Evolutionary conservation across 35 echinoderm and acorn worm genomes (phyloP), one percentile per base, ranked within the genome.

Genomic region (Acanthaster planci): DNA sequence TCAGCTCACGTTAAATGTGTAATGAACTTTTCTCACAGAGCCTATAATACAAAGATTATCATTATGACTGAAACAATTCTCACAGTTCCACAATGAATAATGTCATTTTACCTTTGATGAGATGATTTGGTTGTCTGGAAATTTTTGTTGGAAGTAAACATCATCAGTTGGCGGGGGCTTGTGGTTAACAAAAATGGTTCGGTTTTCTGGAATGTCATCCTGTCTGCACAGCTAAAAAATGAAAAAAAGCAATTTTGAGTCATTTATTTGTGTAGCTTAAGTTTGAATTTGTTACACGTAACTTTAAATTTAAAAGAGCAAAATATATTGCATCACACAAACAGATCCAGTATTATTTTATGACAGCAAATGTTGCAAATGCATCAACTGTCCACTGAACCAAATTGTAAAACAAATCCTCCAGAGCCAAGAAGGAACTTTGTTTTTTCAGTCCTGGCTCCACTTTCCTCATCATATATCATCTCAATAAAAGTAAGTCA

Each of bases 91-190:
- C 15, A 85, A 27, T 31, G 5, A 77, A 27, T 77, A 14, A 75
- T 23, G 26, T 30, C 16, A 77, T 39, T 15, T 82, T 78, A 99
- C 96, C 96, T 99, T 99, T 22, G 88, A 99, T 57, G 96, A 94
- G 80, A 88, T 89, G 36, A 99, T 83, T 54, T 84, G 90, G 42
- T 99, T 99, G 40, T 91, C 86, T 78, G 86, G 89, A 72, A 94
- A 99, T 16, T 91, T 75, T 81, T 93, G 92, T 15, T 56, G 90
- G 56, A 92, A 79, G 56, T 60, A 92, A 1, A 52, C 90, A 64
- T 90, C 90, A 67, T 80, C 81, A 50, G 51, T 35, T 8, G 90
- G 90, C 26, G 77, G 60, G 21, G 35, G 51, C 8, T 89, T 72
- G 77, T 92, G 77, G 29, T 78, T 78, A 14, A 92, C 84, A 67